Evolutionary conservation across 2,888 invertebrate species (phyloP).

Genomic region (Calliopum simillimum): DNA sequence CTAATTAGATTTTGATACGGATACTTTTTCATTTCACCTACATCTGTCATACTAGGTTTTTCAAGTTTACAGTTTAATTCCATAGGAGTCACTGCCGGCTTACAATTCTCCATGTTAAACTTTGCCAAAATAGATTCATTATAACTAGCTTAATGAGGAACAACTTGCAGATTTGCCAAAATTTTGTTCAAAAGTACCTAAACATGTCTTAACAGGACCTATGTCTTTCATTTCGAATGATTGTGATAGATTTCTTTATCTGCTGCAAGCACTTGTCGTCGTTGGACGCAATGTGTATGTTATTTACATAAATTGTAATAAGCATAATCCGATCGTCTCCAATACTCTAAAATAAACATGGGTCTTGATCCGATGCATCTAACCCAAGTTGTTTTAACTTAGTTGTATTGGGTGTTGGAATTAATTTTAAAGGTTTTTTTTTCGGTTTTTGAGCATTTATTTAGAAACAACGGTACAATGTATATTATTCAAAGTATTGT

Average conservation of each 20-base stretch:
- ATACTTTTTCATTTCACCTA: constrained; percentile 31
- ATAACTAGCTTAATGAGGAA: constrained; percentile 24
- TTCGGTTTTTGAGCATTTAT: too few species aligned
- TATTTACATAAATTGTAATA: background rate
- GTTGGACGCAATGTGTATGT: too few species aligned
- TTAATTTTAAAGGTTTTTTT: too few species aligned
- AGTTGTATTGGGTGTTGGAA: too few species aligned
- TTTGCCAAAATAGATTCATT: constrained; percentile 16
- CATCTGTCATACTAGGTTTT: constrained; percentile 16
- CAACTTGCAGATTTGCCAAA: constrained; percentile 6
- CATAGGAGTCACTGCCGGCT: constrained; percentile 25
- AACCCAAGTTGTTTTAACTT: too few species aligned
- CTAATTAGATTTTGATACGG: constrained; percentile 39
- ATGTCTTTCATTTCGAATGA: too few species aligned
- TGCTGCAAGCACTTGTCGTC: too few species aligned
- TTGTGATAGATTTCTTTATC: too few species aligned
- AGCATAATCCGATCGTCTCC: background rate
- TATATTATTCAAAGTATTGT: too few species aligned
- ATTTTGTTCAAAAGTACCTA: constrained; percentile 30
- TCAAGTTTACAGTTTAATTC: constrained; percentile 29
- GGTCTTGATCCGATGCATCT: too few species aligned
- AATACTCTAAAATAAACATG: background rate
- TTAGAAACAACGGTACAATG: too few species aligned
- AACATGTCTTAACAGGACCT: background rate
- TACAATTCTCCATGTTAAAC: constrained; percentile 32